Base-by-base conservation (phyloP, 2,113 vertebrate species). In the Todiramphus chloris region DNA sequence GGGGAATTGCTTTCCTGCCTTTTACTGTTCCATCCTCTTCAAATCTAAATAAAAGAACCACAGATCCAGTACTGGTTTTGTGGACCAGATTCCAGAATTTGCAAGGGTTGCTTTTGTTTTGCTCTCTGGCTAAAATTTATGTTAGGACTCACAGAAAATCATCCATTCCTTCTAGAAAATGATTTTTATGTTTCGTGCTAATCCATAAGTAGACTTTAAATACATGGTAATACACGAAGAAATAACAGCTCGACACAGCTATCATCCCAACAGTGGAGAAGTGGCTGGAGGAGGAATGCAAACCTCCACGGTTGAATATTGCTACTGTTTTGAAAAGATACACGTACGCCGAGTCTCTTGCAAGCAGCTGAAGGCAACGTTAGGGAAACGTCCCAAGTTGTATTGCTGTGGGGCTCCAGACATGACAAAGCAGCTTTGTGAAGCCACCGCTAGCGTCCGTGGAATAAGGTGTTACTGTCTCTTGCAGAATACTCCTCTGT, bases 291-390 rank as follows among this genome's bases (percentile, higher is more conserved):
- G 39, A 67, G 55, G 64, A 93, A 64, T 19, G 33, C 33, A 39
- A 31, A 28, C 56, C 37, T 59, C 62, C 80, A 0, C 0, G 0
- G 19, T 0, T 50, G 28, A 30, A 58, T 24, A 37, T 21, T 44
- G 20, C 68, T 86, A 88, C 44, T 60, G 5, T 33, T 72, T 83
- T 58, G 9, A 25, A 67, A 35, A 77, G 53, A 37, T 23, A 66
- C 9, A n/a, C 1, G 0, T 6, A 18, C 5, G 7, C 9, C 6
- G 30, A 20, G 27, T 63, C 11, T 88, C 64, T 37, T 79, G 77
- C 30, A 28, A 3, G 21, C 33, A 41, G 21, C 33, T 41, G 60
- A 41, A 77, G 43, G 31, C 51, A 44, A 4, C 1, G 2, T 43
- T 33, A 50, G 0, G 3, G 39, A 28, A 68, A 43, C n/a, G 33